Base-by-base conservation (phyloP, 2,113 vertebrate genomes). In the Bufo bufo region DNA sequence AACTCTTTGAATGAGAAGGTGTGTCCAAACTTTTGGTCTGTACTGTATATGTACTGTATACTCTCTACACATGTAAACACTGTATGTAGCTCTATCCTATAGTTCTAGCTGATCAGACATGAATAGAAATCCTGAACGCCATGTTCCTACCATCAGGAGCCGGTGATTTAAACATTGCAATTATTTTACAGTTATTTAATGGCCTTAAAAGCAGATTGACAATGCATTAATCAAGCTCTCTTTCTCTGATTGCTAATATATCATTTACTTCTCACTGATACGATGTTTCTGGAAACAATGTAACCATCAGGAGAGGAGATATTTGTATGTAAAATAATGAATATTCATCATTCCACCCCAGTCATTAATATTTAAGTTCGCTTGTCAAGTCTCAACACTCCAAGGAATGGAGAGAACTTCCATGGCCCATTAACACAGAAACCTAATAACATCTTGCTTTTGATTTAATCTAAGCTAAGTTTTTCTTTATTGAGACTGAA, bases 281-380 rank as follows among this genome's bases (percentile, higher is more conserved):
- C 4, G 14, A 81, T 59, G 65, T 71, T 71, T 52, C 82, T 84
- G 63, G 82, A 84, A 84, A 84, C 82, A 84, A 84, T 84, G 49
- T 84, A 84, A 84, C 82, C 66, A 84, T 81, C 23, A 69, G 80
- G 82, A 83, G 65, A 52, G 65, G 71, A 65, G 17, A 61, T 7
- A 83, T 12, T 11, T 69, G 49, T 54, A 23, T n/a, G 45, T n/a
- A 23, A 84, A 33, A 84, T 52, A 71, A 84, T 84, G 82, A 84
- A 84, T 84, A 84, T 84, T 84, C 82, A 84, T 84, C 65, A 84
- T 84, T 52, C 69, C 82, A 84, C 63, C 82, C 82, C 50, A 84
- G 82, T 84, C 82, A 84, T 84, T 84, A 84, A 84, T 84, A 84
- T 84, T 84, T 84, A 84, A 84, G 82, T 84, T 84, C 63, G 71